These are phyloP conservation scores for Drosophila kikkawai DNA, from an alignment of 1,140 invertebrate genomes.

Conservation along the genomic window DNA sequence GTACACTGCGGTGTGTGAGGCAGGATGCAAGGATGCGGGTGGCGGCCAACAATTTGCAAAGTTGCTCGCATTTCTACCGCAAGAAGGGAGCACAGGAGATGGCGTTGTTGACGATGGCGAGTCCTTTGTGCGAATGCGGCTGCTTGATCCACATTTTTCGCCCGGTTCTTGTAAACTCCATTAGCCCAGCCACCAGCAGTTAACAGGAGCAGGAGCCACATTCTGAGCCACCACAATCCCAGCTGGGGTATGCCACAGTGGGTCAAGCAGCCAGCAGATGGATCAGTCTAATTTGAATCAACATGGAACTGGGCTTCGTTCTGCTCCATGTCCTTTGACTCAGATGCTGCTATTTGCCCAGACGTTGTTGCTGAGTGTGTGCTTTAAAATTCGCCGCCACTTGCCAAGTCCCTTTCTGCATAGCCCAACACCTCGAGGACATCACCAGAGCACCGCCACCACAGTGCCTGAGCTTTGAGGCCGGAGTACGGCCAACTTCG, in stretches of 20 bases:
- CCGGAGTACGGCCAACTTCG: neutral
- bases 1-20: slow-evolving; percentile 39
- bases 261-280: slow-evolving; percentile 38
- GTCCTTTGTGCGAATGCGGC: slow-evolving; percentile 60
- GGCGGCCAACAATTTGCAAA: slow-evolving; percentile 73
- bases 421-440: slow-evolving; percentile 32
- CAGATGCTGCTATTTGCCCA: slow-evolving; percentile 27
- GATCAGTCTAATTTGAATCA: slow-evolving; percentile 55
- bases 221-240: slow-evolving; percentile 12
- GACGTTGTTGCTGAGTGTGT: slow-evolving; percentile 8
- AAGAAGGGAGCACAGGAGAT: slow-evolving; percentile 1
- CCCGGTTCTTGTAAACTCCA: slow-evolving; percentile 68
- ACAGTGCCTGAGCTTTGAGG: slow-evolving; percentile 9
- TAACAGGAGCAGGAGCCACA: slow-evolving; percentile 8
- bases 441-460: neutral
- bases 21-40: slow-evolving; percentile 25
- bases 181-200: slow-evolving; percentile 56
- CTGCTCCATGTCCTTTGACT: slow-evolving; percentile 29
- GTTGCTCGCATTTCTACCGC: slow-evolving; percentile 61
- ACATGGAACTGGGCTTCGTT: slow-evolving; percentile 23
- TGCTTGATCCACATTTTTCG: slow-evolving; percentile 74
- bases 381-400: slow-evolving; percentile 43
- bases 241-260: slow-evolving; percentile 11
- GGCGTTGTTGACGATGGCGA: slow-evolving; percentile 13
- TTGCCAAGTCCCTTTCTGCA: slow-evolving; percentile 42